Evolutionary conservation across 1,140 invertebrate genomes (phyloP).

Genomic region (Cecropterus lyciades): DNA sequence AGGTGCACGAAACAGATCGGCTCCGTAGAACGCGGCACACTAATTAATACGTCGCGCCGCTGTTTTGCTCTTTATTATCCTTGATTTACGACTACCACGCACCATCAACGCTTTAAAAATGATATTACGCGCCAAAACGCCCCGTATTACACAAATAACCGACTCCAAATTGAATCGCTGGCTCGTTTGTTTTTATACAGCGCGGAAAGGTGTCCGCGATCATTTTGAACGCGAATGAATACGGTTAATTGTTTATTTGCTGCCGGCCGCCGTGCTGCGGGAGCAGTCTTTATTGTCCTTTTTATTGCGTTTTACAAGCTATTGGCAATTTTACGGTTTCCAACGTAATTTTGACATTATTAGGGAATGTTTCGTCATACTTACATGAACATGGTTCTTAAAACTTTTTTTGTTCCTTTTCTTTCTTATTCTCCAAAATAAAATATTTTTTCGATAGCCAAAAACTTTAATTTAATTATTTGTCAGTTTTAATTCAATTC

Average conservation of each 20-base stretch:
- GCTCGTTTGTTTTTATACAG: slow-evolving; percentile 62
- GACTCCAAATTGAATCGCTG: slow-evolving; percentile 61
- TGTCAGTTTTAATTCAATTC: too few species aligned
- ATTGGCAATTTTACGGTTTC: slow-evolving; percentile 36
- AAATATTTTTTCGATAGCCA: too few species aligned
- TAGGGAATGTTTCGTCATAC: slow-evolving; percentile 2
- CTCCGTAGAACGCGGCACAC: slow-evolving; percentile 35
- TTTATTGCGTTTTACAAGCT: slow-evolving; percentile 34
- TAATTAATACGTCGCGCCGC: slow-evolving; percentile 61
- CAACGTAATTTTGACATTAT: slow-evolving; percentile 31
- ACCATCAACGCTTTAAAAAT: slow-evolving; percentile 56
- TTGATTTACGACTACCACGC: slow-evolving; percentile 54
- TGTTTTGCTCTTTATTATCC: slow-evolving; percentile 68
- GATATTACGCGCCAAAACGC: slow-evolving; percentile 58
- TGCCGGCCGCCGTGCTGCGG: slow-evolving; percentile 34
- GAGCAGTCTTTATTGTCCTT: slow-evolving; percentile 37
- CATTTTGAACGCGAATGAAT: slow-evolving; percentile 49
- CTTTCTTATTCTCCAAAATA: too few species aligned
- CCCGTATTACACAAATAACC: slow-evolving; percentile 62
- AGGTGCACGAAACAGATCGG: neutral
- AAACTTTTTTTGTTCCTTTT: too few species aligned
- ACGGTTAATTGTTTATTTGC: slow-evolving; percentile 53
- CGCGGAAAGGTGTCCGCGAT: slow-evolving; percentile 53
- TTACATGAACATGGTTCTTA: too few species aligned
- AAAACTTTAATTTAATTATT: too few species aligned